These are phyloP conservation scores for Amphipoea oculea DNA, from an alignment of 2,888 invertebrate genomes.

Conservation along the genomic window DNA sequence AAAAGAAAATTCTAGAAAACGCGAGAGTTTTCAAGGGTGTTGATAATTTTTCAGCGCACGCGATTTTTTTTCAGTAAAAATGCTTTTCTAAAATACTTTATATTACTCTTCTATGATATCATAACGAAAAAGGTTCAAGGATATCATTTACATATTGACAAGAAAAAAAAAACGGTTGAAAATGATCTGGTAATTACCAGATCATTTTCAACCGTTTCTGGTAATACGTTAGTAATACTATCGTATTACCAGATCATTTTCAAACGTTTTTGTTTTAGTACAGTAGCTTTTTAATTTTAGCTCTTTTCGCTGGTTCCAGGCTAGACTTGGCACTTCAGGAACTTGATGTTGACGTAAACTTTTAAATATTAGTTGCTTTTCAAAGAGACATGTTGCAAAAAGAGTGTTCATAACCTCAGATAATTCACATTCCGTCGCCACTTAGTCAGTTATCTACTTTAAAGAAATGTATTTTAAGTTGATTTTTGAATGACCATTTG, in stretches of 20 bases:
- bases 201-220: too few species aligned
- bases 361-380: background rate
- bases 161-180: background rate
- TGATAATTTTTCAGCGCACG: background rate
- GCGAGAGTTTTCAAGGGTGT: background rate
- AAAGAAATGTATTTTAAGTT: background rate
- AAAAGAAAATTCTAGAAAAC: background rate
- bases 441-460: background rate
- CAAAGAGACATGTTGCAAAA: background rate
- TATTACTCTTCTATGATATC: slow-evolving; percentile 5
- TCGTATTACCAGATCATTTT: too few species aligned
- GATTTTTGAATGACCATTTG: background rate
- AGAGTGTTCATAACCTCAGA: background rate
- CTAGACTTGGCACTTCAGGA: background rate
- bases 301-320: background rate
- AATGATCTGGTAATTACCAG: too few species aligned
- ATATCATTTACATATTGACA: background rate
- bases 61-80: background rate
- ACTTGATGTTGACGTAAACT: background rate
- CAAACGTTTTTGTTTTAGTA: too few species aligned
- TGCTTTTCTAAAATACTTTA: background rate
- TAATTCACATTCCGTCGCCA: background rate
- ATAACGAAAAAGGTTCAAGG: background rate
- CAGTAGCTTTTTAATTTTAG: background rate
- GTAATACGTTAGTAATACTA: too few species aligned